phyloP scores from a whole-genome alignment of 2,113 vertebrate species.

The Mustela lutreola region DNA sequence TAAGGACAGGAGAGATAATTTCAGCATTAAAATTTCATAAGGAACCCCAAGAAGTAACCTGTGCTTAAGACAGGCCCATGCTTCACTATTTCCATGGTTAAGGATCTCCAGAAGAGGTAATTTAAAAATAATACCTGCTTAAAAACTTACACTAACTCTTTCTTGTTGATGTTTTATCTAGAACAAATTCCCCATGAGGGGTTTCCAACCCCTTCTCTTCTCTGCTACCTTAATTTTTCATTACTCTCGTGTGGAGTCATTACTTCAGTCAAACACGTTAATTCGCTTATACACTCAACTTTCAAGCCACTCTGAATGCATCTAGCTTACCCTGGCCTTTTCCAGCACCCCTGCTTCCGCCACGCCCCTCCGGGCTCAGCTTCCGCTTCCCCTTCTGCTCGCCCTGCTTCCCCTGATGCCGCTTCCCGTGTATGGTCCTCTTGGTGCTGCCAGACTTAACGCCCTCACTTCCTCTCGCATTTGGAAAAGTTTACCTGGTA shows the following conservation, averaged over 20 bases:
- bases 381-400: neutral
- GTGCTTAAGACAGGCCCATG: neutral
- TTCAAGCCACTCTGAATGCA: neutral
- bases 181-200: neutral
- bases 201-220: neutral
- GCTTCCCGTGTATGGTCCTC: neutral
- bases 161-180: neutral
- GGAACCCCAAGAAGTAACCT: neutral
- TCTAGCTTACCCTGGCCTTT: neutral
- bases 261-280: neutral
- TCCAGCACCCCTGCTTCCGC: accelerated
- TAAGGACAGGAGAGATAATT: neutral
- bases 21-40: neutral
- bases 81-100: neutral
- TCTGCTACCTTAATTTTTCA: neutral
- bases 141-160: conserved; percentile 16
- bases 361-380: accelerated
- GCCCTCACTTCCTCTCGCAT: neutral
- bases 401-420: neutral
- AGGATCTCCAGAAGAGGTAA: neutral
- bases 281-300: neutral
- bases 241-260: neutral
- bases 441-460: accelerated
- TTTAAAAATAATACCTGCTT: conserved; percentile 29
- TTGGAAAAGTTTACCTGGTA: neutral